phyloP scores from a whole-genome alignment of 2,797 vertebrate species.

The Phataginus tetradactyla region DNA sequence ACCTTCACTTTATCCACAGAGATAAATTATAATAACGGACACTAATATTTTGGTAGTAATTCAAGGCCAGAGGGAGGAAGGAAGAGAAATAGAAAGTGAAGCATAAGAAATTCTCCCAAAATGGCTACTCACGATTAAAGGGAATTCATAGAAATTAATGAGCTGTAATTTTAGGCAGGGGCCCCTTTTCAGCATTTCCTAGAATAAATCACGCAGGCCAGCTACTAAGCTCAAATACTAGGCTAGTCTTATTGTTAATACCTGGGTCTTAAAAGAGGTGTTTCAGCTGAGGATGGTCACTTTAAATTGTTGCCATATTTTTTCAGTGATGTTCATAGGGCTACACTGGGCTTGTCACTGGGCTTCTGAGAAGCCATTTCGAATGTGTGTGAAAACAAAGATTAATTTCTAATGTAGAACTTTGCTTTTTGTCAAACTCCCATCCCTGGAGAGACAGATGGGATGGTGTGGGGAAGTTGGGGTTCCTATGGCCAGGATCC shows the following conservation, averaged over 20 bases:
- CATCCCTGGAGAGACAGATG: not conserved
- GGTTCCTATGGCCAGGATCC: too few relatives aligned
- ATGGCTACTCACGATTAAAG: not conserved
- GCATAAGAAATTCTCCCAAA: not conserved
- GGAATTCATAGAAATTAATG: not conserved
- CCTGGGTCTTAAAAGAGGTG: not conserved
- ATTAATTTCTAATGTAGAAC: not conserved
- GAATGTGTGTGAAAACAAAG: not conserved
- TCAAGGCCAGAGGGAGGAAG: not conserved
- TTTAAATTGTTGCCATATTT: too few relatives aligned
- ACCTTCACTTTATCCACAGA: too few relatives aligned
- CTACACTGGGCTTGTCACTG: too few relatives aligned
- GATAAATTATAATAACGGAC: not conserved
- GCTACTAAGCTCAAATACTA: not conserved
- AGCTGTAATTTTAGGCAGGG: not conserved
- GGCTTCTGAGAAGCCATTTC: not conserved
- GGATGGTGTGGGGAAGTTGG: too few relatives aligned
- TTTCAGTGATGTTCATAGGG: not conserved
- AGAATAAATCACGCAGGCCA: not conserved
- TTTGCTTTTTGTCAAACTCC: not conserved
- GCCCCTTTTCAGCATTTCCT: not conserved
- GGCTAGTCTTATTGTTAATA: not conserved
- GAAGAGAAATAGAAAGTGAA: not conserved
- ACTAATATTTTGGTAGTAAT: not conserved
- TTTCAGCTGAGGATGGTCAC: not conserved